Conservation (phyloP, 2,113 vertebrate species). For the Echinops telfairi region DNA sequence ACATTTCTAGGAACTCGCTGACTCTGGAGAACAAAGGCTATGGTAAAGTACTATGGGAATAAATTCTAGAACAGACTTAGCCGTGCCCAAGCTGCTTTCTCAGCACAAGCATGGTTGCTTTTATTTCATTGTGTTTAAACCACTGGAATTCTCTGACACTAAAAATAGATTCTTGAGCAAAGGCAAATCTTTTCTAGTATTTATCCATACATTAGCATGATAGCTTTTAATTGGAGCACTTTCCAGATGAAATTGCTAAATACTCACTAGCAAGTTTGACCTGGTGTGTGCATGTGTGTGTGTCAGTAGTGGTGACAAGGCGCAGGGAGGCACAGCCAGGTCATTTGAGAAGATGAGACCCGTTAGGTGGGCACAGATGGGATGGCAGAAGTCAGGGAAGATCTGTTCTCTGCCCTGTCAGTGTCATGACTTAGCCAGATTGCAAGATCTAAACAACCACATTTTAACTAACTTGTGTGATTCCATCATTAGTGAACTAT, state of each 20-base stretch:
- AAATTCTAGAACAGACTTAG: not conserved
- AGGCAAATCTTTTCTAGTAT: not conserved
- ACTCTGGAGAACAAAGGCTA: not conserved
- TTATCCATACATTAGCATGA: not conserved
- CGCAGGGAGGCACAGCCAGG: not conserved
- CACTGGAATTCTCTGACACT: constrained; percentile 6
- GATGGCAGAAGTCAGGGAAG: not conserved
- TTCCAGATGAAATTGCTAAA: constrained; percentile 16
- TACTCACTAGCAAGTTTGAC: not conserved
- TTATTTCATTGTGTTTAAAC: not conserved
- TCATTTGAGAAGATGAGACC: not conserved
- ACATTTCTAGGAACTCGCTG: not conserved
- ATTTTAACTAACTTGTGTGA: constrained; percentile 36
- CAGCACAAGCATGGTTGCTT: not conserved
- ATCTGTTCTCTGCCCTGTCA: not conserved
- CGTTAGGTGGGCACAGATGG: not conserved
- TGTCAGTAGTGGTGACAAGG: not conserved
- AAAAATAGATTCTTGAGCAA: constrained; percentile 37
- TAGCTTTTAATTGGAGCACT: not conserved
- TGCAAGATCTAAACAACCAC: not conserved
- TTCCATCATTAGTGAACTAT: constrained; percentile 30
- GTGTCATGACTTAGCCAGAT: not conserved
- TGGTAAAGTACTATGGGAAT: not conserved
- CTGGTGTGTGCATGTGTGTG: not conserved
- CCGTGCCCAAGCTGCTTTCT: not conserved